phyloP scores from a whole-genome alignment of 2,888 invertebrate genomes.

The Rhimphoctona megacephalus region DNA sequence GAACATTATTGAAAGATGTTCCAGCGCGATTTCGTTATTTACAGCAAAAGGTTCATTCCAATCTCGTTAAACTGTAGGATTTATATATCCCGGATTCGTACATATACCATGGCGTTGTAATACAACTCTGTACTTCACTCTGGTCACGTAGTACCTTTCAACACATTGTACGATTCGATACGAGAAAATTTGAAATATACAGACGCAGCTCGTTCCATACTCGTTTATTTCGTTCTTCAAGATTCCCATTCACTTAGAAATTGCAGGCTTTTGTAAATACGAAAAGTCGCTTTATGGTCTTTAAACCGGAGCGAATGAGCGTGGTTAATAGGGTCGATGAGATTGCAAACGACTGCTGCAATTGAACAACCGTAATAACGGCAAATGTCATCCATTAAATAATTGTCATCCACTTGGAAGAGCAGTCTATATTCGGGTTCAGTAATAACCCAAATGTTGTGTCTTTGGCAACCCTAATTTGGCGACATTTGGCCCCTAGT shows the following conservation, averaged over 20 bases:
- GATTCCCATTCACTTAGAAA: constrained; percentile 15
- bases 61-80: constrained; percentile 29
- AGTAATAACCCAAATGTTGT: neutral
- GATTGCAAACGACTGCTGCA: neutral
- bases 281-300: constrained; percentile 36
- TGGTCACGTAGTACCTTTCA: constrained; percentile 46
- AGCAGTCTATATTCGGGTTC: neutral
- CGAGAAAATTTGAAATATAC: constrained; percentile 46
- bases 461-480: constrained; percentile 17
- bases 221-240: neutral
- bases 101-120: constrained; percentile 8
- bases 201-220: constrained; percentile 5
- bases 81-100: constrained; percentile 16
- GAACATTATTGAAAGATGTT: constrained; percentile 15
- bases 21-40: constrained; percentile 18
- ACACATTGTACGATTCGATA: constrained; percentile 53
- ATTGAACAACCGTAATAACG: constrained; percentile 38
- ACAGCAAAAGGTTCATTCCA: constrained; percentile 4
- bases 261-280: constrained; percentile 9
- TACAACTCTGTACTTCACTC: constrained; percentile 37
- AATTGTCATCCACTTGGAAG: neutral
- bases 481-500: constrained; percentile 11
- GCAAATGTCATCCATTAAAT: neutral
- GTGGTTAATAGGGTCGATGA: constrained; percentile 33
- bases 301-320: neutral